Percentiles rank a stretch among this genome's conserved stretches.
phyloP scores from a whole-genome alignment of 2,113 vertebrate genomes.

The Dasyurus viverrinus region DNA sequence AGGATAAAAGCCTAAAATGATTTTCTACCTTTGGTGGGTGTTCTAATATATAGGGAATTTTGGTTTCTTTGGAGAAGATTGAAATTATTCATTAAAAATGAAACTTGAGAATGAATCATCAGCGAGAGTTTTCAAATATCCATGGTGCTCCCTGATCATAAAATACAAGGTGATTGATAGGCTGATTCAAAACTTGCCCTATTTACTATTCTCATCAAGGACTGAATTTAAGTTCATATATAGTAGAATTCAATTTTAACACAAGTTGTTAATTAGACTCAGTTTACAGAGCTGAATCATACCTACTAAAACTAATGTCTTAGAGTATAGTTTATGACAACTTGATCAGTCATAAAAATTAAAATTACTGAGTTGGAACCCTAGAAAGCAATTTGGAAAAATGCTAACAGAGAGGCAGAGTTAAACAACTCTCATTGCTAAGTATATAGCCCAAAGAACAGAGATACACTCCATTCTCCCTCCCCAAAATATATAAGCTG shows the following conservation, averaged over 20 bases:
- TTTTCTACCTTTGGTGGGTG: no score
- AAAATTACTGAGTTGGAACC: neutral
- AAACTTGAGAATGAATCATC: constrained; percentile 19
- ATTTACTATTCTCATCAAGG: neutral
- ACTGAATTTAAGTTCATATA: neutral
- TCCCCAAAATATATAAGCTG: neutral
- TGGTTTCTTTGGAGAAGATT: neutral
- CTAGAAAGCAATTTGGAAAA: neutral
- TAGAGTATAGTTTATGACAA: neutral
- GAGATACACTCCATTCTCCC: neutral
- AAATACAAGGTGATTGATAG: constrained; percentile 2
- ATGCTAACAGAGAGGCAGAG: neutral
- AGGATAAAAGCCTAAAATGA: neutral
- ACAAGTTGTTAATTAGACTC: neutral
- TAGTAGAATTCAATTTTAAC: neutral
- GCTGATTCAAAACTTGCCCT: neutral
- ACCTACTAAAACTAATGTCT: neutral
- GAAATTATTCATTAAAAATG: constrained; percentile 37
- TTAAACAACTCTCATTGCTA: neutral
- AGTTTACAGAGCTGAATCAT: neutral
- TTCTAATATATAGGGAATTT: no score
- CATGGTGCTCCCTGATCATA: no score
- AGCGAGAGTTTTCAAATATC: neutral
- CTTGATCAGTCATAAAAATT: neutral
- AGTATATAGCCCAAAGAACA: neutral